Evolutionary conservation across 1,140 invertebrate species (phyloP), one percentile per base, ranked within the genome.

Genomic region (Platyscapa corneri): DNA sequence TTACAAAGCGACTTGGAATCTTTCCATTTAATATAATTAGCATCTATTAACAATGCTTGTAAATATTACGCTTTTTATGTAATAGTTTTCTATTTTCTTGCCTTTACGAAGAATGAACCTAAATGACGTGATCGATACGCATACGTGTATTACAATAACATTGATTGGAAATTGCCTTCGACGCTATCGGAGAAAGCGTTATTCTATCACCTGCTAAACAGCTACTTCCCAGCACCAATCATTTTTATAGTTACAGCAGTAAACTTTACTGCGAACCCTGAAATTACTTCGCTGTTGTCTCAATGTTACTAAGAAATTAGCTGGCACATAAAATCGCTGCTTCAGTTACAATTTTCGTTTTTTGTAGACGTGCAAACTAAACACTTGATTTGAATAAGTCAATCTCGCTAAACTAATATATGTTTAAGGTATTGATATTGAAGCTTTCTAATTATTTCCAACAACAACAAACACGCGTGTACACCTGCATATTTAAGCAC

Each of bases 241-340:
- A 70, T 70, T 65, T 49, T 32, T 70, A 46, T 80, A 37, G 76
- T 78, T 64, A 64, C 32, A 39, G 56, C 20, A 56, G 32, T 60
- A 56, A 60, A 37, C 16, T 75, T 82, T 75, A 70, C 81, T 56
- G 34, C 49, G 81, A 75, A 74, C 12, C 56, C 12, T 79, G 18
- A 39, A 79, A 79, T 79, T 60, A 8, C 77, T n/a, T n/a, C 64
- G 32, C 34, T 49, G 23, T 56, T 79, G 64, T 56, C 67, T 60
- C 23, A 14, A 67, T 39, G 23, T 39, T 82, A 53, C 67, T n/a
- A 3, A 60, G 67, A 82, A 82, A 82, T 82, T 82, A 82, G 81
- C 34, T 23, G 42, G 7, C 37, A 14, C 30, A 34, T 32, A 23
- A 64, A 65, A 80, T 80, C 30, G 3, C n/a, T 53, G 42, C 49